A percentile compares a stretch with the other conserved stretches of the same genome.
Conservation (phyloP, 1,140 invertebrate genomes). For the Drosophila prosaltans region DNA sequence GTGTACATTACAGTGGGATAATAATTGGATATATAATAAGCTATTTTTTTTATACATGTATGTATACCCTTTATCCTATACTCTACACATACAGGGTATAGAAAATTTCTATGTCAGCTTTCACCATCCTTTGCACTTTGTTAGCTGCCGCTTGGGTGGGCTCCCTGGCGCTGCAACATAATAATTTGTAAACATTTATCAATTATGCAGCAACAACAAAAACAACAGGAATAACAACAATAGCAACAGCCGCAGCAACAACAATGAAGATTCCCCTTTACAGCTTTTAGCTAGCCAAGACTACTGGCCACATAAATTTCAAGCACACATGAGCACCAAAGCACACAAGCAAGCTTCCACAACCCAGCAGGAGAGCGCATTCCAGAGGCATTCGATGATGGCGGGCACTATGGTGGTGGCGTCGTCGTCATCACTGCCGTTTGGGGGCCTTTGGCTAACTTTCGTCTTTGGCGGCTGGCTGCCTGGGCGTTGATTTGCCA, state of each 20-base stretch:
- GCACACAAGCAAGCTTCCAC: neutral
- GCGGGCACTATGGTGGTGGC: neutral
- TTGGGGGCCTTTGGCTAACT: constrained; percentile 10
- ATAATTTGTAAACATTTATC: constrained; percentile 81
- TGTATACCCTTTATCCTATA: neutral
- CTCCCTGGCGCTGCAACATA: constrained; percentile 63
- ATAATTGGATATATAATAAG: no score
- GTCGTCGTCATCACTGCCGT: neutral
- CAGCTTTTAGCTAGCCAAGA: constrained; percentile 30
- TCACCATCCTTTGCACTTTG: constrained; percentile 11
- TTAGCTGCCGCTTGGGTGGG: constrained; percentile 55
- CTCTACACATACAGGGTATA: neutral
- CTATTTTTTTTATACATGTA: no score
- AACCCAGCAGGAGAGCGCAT: constrained; percentile 30
- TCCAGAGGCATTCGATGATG: constrained; percentile 52
- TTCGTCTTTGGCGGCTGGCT: constrained; percentile 23
- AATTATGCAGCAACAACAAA: constrained; percentile 75
- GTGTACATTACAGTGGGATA: no score
- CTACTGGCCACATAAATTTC: constrained; percentile 78
- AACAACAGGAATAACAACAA: constrained; percentile 47
- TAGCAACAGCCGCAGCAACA: constrained; percentile 34
- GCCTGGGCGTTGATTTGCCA: constrained; percentile 65
- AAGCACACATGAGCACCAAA: constrained; percentile 20
- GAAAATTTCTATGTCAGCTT: neutral
- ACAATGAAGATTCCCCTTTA: constrained; percentile 44